Conservation (phyloP, 2,113 vertebrate genomes). For the Calidris pygmaea region DNA sequence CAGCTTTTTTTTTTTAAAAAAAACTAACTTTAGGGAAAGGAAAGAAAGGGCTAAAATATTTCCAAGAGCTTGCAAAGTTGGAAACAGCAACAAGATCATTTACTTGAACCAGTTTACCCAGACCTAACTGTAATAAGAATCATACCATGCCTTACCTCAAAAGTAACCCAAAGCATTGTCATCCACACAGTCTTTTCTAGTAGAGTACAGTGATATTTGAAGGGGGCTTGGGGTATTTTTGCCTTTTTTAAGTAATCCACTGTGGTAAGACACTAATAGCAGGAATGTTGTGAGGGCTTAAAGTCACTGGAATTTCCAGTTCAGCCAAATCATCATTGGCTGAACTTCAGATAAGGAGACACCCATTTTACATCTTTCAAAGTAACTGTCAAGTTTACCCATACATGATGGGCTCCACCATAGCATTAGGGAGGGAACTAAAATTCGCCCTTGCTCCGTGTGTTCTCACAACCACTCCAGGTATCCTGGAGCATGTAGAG, state of each 20-base stretch:
- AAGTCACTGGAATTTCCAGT: slow-evolving; percentile 21
- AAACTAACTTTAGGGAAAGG: background rate
- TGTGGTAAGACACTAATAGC: background rate
- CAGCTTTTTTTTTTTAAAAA: background rate
- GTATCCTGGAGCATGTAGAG: background rate
- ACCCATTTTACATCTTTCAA: background rate
- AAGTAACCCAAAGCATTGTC: background rate
- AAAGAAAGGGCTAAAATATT: background rate
- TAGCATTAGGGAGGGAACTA: background rate
- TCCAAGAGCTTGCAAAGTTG: background rate
- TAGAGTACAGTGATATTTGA: background rate
- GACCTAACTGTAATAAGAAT: background rate
- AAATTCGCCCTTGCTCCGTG: background rate
- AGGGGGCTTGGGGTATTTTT: background rate
- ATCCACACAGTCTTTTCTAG: background rate
- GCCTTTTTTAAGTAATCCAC: background rate
- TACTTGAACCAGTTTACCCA: background rate
- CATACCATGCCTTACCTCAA: background rate
- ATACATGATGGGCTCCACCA: background rate
- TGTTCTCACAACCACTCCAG: background rate
- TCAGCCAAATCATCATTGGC: background rate
- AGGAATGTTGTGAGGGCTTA: background rate
- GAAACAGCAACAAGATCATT: background rate
- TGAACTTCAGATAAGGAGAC: background rate
- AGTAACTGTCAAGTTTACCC: background rate